These are phyloP conservation scores for Stichopus chloronotus DNA, from an alignment of 35 echinoderm and acorn worm species.

Conservation along the genomic window DNA sequence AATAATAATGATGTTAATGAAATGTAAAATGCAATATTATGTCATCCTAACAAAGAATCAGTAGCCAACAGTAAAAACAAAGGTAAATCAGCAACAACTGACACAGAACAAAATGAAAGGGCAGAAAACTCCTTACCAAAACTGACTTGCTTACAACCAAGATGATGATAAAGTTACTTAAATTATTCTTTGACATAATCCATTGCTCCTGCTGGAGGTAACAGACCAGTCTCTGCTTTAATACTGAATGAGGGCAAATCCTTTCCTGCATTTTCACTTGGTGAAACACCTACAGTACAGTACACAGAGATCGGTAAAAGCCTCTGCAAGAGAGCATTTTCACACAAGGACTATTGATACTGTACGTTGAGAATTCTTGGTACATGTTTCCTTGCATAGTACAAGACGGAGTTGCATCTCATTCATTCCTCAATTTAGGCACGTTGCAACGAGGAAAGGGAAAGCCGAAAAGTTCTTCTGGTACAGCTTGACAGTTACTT, in stretches of 20 bases:
- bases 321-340: constrained; percentile 36
- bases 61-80: not conserved
- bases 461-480: no score
- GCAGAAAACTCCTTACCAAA: constrained; percentile 24
- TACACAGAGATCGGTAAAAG: not conserved
- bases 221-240: constrained; percentile 67
- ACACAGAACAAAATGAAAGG: not conserved
- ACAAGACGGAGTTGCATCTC: constrained; percentile 44
- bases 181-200: constrained; percentile 65
- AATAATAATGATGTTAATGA: not conserved
- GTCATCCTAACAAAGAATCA: not conserved
- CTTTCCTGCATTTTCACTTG: constrained; percentile 22
- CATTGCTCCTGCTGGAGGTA: constrained; percentile 78
- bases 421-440: not conserved
- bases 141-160: constrained; percentile 66
- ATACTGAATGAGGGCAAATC: constrained; percentile 19
- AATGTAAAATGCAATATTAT: not conserved
- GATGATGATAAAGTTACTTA: constrained; percentile 54
- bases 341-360: constrained; percentile 33
- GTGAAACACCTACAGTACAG: not conserved
- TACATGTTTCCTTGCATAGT: constrained; percentile 67
- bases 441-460: no score
- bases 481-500: no score
- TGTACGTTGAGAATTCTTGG: constrained; percentile 26
- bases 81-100: not conserved